Evolutionary conservation across 2,113 vertebrate species (phyloP).

Genomic region (Australoheros scitulus): DNA sequence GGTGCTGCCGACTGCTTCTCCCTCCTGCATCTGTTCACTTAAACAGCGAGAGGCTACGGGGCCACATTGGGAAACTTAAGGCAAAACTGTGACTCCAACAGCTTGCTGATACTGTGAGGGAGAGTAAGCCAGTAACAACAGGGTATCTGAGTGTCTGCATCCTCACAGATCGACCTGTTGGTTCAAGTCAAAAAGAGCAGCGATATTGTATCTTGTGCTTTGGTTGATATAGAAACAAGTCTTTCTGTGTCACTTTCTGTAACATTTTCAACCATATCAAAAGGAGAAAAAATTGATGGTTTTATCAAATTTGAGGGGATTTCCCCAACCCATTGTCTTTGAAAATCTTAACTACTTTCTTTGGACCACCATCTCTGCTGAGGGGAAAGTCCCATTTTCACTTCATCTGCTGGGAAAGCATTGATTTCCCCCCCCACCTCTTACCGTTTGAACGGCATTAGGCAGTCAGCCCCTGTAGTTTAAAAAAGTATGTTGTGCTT

Average conservation of each 20-base stretch:
- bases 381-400: not conserved
- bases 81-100: conserved; percentile 1
- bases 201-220: not conserved
- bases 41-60: not conserved
- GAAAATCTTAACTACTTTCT: not conserved
- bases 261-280: not conserved
- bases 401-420: not conserved
- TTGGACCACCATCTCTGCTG: not conserved
- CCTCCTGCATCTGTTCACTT: conserved; percentile 21
- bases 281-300: not conserved
- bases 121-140: not conserved
- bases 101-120: not conserved
- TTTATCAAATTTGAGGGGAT: not conserved
- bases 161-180: not conserved
- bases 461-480: not conserved
- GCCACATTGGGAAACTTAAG: not conserved
- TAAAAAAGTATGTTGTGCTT: not conserved
- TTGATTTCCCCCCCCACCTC: not conserved
- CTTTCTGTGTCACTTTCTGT: not conserved
- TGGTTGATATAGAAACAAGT: not conserved
- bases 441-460: not conserved
- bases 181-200: not conserved
- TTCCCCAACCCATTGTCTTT: not conserved
- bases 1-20: not conserved
- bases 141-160: not conserved